Base-by-base conservation (phyloP, 2,888 invertebrate genomes). In the Ashinkailepas kermadecensis region DNA sequence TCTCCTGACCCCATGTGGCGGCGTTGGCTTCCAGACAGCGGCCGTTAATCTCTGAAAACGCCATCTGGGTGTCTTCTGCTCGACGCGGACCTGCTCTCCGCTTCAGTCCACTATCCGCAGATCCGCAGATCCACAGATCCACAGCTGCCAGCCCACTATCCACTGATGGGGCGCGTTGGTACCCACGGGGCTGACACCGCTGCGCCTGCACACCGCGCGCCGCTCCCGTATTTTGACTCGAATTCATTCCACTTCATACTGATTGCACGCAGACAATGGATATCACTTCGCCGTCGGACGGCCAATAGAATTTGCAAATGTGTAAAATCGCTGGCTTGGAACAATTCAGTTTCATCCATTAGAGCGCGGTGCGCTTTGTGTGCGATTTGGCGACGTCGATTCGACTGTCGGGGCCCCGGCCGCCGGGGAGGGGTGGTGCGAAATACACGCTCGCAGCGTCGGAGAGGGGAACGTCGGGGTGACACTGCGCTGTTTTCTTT, bases 401-500 rank as follows among this genome's bases (percentile, higher is more conserved):
- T 10, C 74, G 25, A 54, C 21, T 7, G 21, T 54, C 4, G 39
- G 54, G 15, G 7, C 39, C 18, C 8, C 39, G 54, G 74, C 18
- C 25, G 65, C 7, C 13, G 39, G 74, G 74, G 21, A 18, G 18
- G 74, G 54, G 25, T 10, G 74, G 74, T 54, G 74, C 74, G 39
- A 70, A 39, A 13, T 21, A 39, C 39, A 25, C 70, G 70, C 70
- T 70, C 70, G 59, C 39, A 11, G 25, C 70, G 25, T 12, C 39
- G 12, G 15, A 13, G 39, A 39, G 70, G 13, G 12, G 39, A 25
- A 3, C 54, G 54, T 7, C 54, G 18, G 18, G 54, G 54, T 54
- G 54, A 74, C 74, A 74, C 74, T 74, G 54, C 74, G 13, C 74
- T 74, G 54, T 74, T 78, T 78, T 78, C 78, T 78, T 78, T 78